These are phyloP conservation scores for Theristicus caerulescens DNA, from an alignment of 2,113 vertebrate genomes.

Conservation along the genomic window DNA sequence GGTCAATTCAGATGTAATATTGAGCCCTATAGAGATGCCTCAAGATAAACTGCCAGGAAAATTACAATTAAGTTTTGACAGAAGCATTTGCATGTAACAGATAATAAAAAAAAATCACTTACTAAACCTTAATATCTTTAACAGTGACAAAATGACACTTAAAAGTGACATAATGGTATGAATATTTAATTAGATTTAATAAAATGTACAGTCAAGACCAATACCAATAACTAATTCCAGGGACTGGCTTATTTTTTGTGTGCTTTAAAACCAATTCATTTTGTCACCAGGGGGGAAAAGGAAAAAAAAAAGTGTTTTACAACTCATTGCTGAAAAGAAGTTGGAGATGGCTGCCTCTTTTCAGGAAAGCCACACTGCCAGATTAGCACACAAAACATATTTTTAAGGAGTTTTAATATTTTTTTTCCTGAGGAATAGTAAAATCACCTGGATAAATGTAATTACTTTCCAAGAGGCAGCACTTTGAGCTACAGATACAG, in stretches of 20 bases:
- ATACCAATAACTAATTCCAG: not conserved
- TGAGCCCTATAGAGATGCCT: not conserved
- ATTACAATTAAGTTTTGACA: not conserved
- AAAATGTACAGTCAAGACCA: not conserved
- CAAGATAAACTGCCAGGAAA: not conserved
- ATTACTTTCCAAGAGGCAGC: not conserved
- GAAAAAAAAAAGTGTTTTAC: not conserved
- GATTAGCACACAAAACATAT: not conserved
- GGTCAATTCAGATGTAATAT: not conserved
- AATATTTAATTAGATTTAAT: not conserved
- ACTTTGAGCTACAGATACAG: not conserved
- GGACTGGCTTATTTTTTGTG: not conserved
- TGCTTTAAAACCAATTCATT: not conserved
- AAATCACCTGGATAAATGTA: not conserved
- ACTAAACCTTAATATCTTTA: not conserved
- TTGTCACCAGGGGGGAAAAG: not conserved
- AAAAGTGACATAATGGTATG: not conserved
- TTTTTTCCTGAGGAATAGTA: not conserved
- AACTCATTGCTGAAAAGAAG: not conserved
- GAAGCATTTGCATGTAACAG: not conserved
- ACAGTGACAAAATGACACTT: slow-evolving; percentile 30
- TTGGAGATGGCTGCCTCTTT: not conserved
- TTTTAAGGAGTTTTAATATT: not conserved
- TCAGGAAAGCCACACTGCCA: not conserved
- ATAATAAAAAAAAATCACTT: slow-evolving; percentile 1